These are phyloP conservation scores for Phylloscopus whistleri DNA, from an alignment of 2,113 vertebrate genomes.

Conservation along the genomic window DNA sequence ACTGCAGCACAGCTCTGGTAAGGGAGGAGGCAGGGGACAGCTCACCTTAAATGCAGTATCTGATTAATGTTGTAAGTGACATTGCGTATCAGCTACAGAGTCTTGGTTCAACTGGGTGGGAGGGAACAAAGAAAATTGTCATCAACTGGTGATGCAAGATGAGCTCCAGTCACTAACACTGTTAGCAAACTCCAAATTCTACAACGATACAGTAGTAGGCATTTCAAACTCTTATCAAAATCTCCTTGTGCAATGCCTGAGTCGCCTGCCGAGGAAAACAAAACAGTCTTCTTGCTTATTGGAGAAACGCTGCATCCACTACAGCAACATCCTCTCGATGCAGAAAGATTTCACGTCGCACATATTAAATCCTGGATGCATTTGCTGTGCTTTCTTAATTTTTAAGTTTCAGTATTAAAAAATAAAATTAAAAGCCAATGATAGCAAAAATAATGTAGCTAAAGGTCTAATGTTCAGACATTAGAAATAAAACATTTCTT, in stretches of 20 bases:
- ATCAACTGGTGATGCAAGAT: conserved; percentile 83
- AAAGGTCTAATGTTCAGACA: conserved; percentile 31
- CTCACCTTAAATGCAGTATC: conserved; percentile 87
- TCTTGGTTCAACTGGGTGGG: conserved; percentile 82
- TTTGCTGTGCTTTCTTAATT: conserved; percentile 65
- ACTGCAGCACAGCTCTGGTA: conserved; percentile 71
- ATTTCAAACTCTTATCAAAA: conserved; percentile 71
- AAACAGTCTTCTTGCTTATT: conserved; percentile 69
- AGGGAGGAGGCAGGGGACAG: conserved; percentile 76
- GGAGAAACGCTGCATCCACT: conserved; percentile 68
- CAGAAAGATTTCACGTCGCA: conserved; percentile 74
- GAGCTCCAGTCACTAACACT: conserved; percentile 76
- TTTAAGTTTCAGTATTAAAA: conserved; percentile 33
- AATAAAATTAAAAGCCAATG: conserved; percentile 27
- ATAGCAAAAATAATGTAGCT: conserved; percentile 19
- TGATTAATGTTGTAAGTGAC: conserved; percentile 89
- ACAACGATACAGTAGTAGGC: conserved; percentile 62
- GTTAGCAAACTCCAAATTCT: conserved; percentile 79
- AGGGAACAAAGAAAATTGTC: conserved; percentile 81
- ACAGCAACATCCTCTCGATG: conserved; percentile 67
- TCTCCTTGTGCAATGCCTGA: conserved; percentile 62
- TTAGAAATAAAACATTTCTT: conserved; percentile 28
- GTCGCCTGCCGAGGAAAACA: conserved; percentile 71
- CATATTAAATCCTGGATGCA: conserved; percentile 66
- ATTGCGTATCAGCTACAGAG: conserved; percentile 88